phyloP scores from a whole-genome alignment of 2,113 vertebrate species.

The Merops nubicus region DNA sequence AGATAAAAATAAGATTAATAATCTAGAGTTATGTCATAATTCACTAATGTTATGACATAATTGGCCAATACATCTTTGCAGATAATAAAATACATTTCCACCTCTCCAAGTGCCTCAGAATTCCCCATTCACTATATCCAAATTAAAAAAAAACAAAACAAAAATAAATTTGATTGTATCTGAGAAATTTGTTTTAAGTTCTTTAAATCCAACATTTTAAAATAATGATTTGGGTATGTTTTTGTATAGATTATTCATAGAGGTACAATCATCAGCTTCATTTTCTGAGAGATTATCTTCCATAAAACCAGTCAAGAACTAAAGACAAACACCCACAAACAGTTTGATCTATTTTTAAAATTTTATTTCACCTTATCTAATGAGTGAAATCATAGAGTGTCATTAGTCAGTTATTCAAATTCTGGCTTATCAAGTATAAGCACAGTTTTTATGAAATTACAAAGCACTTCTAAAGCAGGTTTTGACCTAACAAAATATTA shows the following conservation, averaged over 20 bases:
- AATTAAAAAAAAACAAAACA: too few species aligned
- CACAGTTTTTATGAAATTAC: not conserved
- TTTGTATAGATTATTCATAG: not conserved
- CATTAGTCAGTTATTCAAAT: not conserved
- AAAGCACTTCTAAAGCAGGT: not conserved
- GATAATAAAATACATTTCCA: not conserved
- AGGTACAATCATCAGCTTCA: not conserved
- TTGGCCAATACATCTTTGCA: not conserved
- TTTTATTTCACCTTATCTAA: not conserved
- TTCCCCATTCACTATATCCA: not conserved
- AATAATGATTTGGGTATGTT: fast-evolving
- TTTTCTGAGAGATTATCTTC: not conserved
- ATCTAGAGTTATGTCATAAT: not conserved
- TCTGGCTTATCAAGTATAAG: not conserved
- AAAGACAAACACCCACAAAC: not conserved
- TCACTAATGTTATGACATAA: not conserved
- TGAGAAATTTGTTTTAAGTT: too few species aligned
- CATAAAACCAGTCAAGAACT: not conserved
- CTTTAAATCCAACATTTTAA: not conserved
- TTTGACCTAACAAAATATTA: not conserved
- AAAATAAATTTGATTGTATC: not conserved
- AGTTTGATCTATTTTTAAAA: not conserved
- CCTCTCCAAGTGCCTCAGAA: not conserved
- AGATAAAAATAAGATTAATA: not conserved
- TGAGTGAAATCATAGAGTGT: not conserved